Base-by-base conservation (phyloP, 2,888 invertebrate species). In the Eristalis arbustorum region DNA sequence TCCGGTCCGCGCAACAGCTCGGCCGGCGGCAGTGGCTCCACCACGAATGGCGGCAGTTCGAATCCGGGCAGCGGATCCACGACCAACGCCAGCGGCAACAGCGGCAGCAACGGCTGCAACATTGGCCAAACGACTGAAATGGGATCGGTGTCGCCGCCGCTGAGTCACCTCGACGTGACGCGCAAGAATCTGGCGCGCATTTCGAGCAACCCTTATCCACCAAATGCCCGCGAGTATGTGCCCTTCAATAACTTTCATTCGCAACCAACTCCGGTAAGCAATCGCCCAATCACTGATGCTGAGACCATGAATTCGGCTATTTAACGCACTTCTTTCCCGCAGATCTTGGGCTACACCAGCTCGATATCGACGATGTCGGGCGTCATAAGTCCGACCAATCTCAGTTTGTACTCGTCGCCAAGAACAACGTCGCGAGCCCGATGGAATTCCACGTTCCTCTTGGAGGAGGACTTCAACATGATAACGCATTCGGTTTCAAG, bases 381-480 rank as follows among this genome's bases (percentile, higher is more conserved):
- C 89, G 96, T 97, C 90, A 97, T 97, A 92, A 97, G 97, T 91
- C 97, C 97, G 90, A 97, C 97, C 90, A 97, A 97, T 91, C 94
- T 97, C 91, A 97, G 96, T 92, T 94, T 97, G 91, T 96, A 97
- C 91, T 96, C 97, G 84, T 95, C 96, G 88, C 94, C 95, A 89
- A 94, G 95, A 89, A 95, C 95, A 89, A 95, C 96, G 83, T 95
- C 96, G 87, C 95, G 96, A 89, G 89, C 93, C 85, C 95, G 98
- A 91, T 98, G 98, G 98, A 97, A 96, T 92, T 95, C 96, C 72
- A 96, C 97, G 72, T 98, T 98, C 94, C 96, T 98, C 89, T 94
- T 98, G 90, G 98, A 98, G 92, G 98, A 98, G 92, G 98, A 98
- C 93, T 98, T 98, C 93, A 97, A 96, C 92, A 97, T 98, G 95